These are phyloP conservation scores for Porites cylindrica DNA, from an alignment of 92 coral and sea anemone genomes.

Conservation along the genomic window DNA sequence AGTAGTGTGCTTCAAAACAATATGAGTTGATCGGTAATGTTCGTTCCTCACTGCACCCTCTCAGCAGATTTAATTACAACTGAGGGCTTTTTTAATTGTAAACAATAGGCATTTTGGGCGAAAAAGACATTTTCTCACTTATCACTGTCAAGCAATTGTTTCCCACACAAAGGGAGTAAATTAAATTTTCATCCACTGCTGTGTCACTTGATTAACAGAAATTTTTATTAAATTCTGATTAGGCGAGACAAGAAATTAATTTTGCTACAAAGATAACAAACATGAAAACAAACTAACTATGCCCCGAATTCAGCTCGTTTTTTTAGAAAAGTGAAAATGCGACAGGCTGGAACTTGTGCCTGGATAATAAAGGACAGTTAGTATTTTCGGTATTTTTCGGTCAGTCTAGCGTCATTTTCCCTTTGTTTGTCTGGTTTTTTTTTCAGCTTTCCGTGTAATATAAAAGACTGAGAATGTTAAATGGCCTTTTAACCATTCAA, in stretches of 20 bases:
- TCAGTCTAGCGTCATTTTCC: too few relatives aligned
- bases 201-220: background rate
- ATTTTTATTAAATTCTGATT: background rate
- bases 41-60: background rate
- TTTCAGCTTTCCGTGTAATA: too few relatives aligned
- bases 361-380: too few relatives aligned
- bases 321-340: background rate
- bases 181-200: background rate
- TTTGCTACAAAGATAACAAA: background rate
- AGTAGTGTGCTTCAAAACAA: background rate
- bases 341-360: too few relatives aligned
- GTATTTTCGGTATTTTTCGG: too few relatives aligned
- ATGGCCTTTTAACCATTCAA: too few relatives aligned
- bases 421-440: too few relatives aligned
- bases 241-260: background rate
- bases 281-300: background rate
- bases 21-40: background rate
- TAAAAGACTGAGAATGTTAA: too few relatives aligned
- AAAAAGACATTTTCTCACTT: background rate
- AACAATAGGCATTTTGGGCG: background rate
- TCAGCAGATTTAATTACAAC: slow-evolving; percentile 12
- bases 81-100: background rate
- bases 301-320: background rate
- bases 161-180: slow-evolving; percentile 9
- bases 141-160: background rate